phyloP scores from a whole-genome alignment of 1,140 invertebrate genomes.

The Aphelenchoides avenae region DNA sequence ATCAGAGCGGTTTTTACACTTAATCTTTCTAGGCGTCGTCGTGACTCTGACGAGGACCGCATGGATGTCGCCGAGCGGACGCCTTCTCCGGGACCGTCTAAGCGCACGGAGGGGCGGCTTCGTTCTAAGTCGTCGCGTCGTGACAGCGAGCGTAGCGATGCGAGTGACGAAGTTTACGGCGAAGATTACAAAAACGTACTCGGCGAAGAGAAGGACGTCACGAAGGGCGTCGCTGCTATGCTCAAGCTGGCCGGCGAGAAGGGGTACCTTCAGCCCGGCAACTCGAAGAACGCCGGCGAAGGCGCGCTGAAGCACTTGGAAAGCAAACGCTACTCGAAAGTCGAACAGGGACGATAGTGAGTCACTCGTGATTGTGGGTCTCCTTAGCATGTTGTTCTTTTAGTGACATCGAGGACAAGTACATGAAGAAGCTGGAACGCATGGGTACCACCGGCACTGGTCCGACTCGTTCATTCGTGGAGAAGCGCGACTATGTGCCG shows the following conservation, averaged over 20 bases:
- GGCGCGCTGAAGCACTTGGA: conserved; percentile 85
- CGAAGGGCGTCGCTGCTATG: conserved; percentile 82
- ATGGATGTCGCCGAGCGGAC: conserved; percentile 1
- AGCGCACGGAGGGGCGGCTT: neutral
- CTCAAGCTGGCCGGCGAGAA: conserved; percentile 86
- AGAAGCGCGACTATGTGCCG: conserved; percentile 86
- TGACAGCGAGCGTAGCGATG: conserved; percentile 28
- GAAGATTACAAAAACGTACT: conserved; percentile 63
- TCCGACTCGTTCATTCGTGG: conserved; percentile 85
- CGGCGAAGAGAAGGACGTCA: conserved; percentile 90
- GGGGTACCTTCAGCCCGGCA: conserved; percentile 77
- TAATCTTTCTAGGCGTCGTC: neutral
- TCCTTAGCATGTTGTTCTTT: conserved; percentile 30
- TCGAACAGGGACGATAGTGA: conserved; percentile 50
- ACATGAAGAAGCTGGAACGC: conserved; percentile 60
- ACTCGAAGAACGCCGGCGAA: conserved; percentile 62
- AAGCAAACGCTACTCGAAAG: conserved; percentile 79
- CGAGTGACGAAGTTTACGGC: conserved; percentile 29
- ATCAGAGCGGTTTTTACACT: neutral
- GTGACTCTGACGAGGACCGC: conserved; percentile 6
- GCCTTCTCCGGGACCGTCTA: no score
- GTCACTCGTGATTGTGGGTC: conserved; percentile 26
- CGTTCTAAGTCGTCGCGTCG: neutral
- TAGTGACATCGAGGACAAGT: conserved; percentile 78
- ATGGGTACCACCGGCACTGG: conserved; percentile 71